A percentile compares a stretch with the other conserved stretches of the same genome.
Conservation (phyloP, 2,797 vertebrate species). For the Sebastes miniatus region DNA sequence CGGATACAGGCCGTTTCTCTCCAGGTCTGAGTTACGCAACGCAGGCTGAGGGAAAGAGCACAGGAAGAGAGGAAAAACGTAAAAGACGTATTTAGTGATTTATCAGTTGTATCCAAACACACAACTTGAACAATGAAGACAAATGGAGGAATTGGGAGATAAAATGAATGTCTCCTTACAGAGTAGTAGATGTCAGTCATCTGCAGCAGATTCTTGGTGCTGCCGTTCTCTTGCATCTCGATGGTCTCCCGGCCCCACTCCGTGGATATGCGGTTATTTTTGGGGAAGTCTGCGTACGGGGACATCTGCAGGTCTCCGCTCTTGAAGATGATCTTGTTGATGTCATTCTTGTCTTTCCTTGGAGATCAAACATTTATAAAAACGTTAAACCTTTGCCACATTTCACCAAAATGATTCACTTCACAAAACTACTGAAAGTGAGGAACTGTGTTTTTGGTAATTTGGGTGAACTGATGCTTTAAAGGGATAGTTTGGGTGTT, state of each 20-base stretch:
- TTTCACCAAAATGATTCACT: background rate
- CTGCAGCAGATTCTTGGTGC: conserved; percentile 98
- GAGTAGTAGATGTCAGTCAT: conserved; percentile 98
- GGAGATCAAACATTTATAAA: background rate
- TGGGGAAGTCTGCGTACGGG: conserved; percentile 93
- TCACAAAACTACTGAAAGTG: background rate
- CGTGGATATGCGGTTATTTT: conserved; percentile 90
- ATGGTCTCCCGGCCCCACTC: conserved; percentile 98
- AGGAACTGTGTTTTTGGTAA: background rate
- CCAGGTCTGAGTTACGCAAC: conserved; percentile 92
- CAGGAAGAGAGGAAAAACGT: background rate
- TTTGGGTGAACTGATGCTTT: background rate
- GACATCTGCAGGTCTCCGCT: conserved; percentile 97
- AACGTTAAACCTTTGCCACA: background rate
- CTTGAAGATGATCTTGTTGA: conserved; percentile 99
- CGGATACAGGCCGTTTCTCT: conserved; percentile 93
- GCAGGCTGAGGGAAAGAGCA: conserved; percentile 80
- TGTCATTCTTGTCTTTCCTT: conserved; percentile 97
- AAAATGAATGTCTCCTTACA: conserved; percentile 72
- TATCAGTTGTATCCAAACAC: background rate
- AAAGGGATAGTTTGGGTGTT: too few relatives aligned
- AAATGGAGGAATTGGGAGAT: background rate
- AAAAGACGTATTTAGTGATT: background rate
- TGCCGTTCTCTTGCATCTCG: conserved; percentile 99
- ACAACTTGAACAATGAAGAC: background rate